Percentiles rank a stretch among this genome's conserved stretches.
phyloP scores from a whole-genome alignment of 2,888 invertebrate genomes.

The Conus canariensis region DNA sequence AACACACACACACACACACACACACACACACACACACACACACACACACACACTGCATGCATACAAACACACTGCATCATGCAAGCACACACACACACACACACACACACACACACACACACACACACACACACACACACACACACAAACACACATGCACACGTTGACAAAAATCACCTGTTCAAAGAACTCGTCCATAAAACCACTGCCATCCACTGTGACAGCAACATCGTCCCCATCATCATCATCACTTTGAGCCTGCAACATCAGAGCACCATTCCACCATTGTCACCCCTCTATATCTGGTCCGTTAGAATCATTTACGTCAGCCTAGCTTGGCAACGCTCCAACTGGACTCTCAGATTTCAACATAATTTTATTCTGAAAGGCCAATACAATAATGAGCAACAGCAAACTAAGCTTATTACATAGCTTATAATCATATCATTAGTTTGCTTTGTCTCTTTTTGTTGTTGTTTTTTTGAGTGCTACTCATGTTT shows the following conservation, averaged over 20 bases:
- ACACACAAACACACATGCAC: neutral
- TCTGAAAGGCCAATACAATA: too few species aligned
- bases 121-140: conserved; percentile 26
- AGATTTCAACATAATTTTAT: too few species aligned
- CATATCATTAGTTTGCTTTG: too few species aligned
- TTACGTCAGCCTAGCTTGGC: neutral
- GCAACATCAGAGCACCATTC: conserved; percentile 59
- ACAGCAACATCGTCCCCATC: conserved; percentile 97
- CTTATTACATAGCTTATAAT: too few species aligned
- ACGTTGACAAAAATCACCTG: conserved; percentile 85
- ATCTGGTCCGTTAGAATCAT: neutral
- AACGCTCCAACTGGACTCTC: too few species aligned
- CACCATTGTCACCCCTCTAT: neutral
- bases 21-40: neutral
- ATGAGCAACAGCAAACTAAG: too few species aligned
- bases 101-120: conserved; percentile 28
- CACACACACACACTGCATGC: neutral
- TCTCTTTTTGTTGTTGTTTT: too few species aligned
- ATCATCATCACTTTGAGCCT: conserved; percentile 99
- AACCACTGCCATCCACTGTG: conserved; percentile 93
- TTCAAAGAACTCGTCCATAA: conserved; percentile 99
- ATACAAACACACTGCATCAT: neutral
- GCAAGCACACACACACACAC: conserved; percentile 14
- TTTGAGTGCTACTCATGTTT: too few species aligned
- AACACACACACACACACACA: too few species aligned